Conservation (phyloP, 2,888 invertebrate genomes). For the Dicranocentrus wangi region DNA sequence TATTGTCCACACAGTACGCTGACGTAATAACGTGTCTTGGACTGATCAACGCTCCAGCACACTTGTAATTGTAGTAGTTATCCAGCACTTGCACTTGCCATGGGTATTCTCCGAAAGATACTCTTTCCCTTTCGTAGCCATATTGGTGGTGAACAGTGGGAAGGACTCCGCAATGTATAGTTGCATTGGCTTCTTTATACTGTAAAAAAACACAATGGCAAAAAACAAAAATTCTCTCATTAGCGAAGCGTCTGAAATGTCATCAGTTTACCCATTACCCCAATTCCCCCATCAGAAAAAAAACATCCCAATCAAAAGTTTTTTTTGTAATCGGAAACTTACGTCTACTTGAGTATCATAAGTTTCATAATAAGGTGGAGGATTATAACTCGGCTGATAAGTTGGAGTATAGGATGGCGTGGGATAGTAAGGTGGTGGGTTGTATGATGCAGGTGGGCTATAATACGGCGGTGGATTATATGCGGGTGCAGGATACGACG, state of each 20-base stretch:
- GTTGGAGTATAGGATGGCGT: slow-evolving; percentile 46
- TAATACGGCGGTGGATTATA: slow-evolving; percentile 48
- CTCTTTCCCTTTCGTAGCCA: slow-evolving; percentile 68
- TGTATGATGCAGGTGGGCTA: slow-evolving; percentile 42
- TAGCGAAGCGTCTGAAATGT: too few species aligned
- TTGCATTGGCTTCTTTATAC: slow-evolving; percentile 71
- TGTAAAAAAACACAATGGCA: slow-evolving; percentile 60
- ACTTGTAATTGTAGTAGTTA: slow-evolving; percentile 69
- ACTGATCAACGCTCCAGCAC: slow-evolving; percentile 70
- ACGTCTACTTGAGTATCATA: slow-evolving; percentile 68
- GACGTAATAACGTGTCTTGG: slow-evolving; percentile 72
- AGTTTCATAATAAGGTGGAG: slow-evolving; percentile 70
- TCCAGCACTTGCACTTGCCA: slow-evolving; percentile 72
- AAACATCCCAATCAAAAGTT: neutral
- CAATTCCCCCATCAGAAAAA: neutral
- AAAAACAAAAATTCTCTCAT: neutral
- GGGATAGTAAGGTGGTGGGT: slow-evolving; percentile 36
- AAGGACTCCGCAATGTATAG: slow-evolving; percentile 70
- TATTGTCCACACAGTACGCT: slow-evolving; percentile 67
- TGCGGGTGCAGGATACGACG: slow-evolving; percentile 43
- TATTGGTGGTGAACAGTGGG: slow-evolving; percentile 70
- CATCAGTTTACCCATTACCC: too few species aligned
- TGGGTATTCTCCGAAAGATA: slow-evolving; percentile 71
- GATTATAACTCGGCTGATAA: slow-evolving; percentile 56
- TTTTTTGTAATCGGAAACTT: slow-evolving; percentile 48